Percentiles rank a stretch among this genome's conserved stretches.
Evolutionary conservation across 64 coral and sea anemone species (phyloP).

Genomic region (Acropora tenuis): DNA sequence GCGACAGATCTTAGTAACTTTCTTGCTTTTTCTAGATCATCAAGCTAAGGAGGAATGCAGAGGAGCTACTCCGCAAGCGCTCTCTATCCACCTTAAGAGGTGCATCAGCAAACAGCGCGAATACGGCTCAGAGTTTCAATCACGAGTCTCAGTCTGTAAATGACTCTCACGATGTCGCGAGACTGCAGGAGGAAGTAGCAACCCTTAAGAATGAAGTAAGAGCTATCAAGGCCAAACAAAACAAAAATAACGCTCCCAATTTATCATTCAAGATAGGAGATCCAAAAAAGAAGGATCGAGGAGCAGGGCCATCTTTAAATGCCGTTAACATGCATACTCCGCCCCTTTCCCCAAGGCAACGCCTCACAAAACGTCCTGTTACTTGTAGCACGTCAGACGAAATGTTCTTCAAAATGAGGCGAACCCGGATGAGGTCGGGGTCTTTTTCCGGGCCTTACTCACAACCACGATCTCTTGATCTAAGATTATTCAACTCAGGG

Average conservation of each 20-base stretch:
- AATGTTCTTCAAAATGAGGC: constrained; percentile 21
- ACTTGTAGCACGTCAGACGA: constrained; percentile 36
- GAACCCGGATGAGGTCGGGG: not conserved
- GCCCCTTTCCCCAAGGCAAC: constrained; percentile 6
- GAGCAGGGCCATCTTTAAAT: not conserved
- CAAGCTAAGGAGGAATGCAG: constrained; percentile 27
- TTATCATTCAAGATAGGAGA: not conserved
- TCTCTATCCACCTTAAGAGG: constrained; percentile 9
- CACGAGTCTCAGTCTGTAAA: not conserved
- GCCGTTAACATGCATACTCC: not conserved
- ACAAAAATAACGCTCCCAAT: not conserved
- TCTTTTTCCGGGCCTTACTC: constrained; percentile 50
- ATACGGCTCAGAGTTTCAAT: not conserved
- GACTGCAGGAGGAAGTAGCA: constrained; percentile 66
- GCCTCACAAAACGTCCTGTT: constrained; percentile 40
- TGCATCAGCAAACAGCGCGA: not conserved
- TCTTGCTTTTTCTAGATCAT: constrained; percentile 29
- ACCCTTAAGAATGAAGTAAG: constrained; percentile 64
- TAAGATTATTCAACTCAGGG: constrained; percentile 1
- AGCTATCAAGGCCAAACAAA: constrained; percentile 30
- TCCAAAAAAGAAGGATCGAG: not conserved
- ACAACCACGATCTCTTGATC: constrained; percentile 44
- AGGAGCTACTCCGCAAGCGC: constrained; percentile 42
- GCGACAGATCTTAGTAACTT: not conserved
- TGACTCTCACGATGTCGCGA: constrained; percentile 13